Evolutionary conservation across 2,797 vertebrate species (phyloP).

Genomic region (Streptopelia turtur): DNA sequence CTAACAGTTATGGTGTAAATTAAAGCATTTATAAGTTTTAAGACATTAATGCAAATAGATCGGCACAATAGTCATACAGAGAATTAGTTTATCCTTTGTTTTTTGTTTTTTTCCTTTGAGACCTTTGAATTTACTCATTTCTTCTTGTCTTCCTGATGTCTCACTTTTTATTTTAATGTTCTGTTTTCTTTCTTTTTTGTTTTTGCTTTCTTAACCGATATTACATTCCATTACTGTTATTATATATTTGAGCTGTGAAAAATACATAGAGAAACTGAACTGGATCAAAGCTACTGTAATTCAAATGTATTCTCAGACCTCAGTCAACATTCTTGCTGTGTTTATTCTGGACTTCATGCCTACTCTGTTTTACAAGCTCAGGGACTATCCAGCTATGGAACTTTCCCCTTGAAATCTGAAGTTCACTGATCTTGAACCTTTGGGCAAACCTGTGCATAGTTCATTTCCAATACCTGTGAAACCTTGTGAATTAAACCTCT

Average conservation of each 20-base stretch:
- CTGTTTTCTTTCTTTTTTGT: not conserved
- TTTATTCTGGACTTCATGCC: constrained; percentile 50
- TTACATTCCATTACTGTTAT: constrained; percentile 14
- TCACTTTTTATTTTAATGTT: not conserved
- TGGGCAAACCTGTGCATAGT: not conserved
- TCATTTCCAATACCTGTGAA: constrained; percentile 4
- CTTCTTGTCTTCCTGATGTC: not conserved
- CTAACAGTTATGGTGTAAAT: not conserved
- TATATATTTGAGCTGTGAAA: constrained; percentile 36
- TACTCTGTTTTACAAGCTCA: constrained; percentile 34
- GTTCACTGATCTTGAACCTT: constrained; percentile 25
- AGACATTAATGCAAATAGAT: not conserved
- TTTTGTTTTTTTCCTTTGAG: too few species aligned
- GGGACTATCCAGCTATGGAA: not conserved
- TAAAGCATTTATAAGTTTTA: not conserved
- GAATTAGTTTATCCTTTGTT: not conserved
- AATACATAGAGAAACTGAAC: constrained; percentile 4
- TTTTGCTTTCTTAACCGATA: constrained; percentile 4
- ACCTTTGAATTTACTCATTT: not conserved
- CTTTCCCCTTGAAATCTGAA: constrained; percentile 4
- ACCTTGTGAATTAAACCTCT: not conserved
- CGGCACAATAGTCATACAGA: not conserved
- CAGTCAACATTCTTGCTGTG: constrained; percentile 39
- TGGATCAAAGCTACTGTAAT: constrained; percentile 31
- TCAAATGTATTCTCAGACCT: constrained; percentile 31